phyloP scores from a whole-genome alignment of 2,113 vertebrate species.

The Colius striatus region DNA sequence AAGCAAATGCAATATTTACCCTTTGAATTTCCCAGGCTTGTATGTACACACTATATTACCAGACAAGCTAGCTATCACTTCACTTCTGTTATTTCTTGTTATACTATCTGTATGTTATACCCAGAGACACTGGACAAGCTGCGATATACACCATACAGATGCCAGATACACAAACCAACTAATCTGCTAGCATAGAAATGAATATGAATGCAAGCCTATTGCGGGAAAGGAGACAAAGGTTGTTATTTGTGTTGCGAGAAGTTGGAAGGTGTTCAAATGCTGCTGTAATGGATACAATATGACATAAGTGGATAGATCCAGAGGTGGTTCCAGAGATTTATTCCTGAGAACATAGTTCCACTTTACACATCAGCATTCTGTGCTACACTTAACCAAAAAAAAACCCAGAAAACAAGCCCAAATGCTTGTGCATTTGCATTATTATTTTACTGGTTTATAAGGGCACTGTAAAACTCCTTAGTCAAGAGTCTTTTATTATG shows the following conservation, averaged over 20 bases:
- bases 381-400: neutral
- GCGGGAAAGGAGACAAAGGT: neutral
- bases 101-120: neutral
- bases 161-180: neutral
- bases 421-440: neutral
- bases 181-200: neutral
- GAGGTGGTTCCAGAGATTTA: constrained; percentile 3
- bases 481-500: neutral
- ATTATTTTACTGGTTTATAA: constrained; percentile 18
- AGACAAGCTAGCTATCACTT: neutral
- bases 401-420: neutral
- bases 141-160: neutral
- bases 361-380: neutral
- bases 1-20: neutral
- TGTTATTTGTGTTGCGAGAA: constrained; percentile 5
- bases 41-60: neutral
- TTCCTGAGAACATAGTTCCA: constrained; percentile 10
- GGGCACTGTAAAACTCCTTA: neutral
- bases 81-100: neutral
- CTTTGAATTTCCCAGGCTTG: neutral
- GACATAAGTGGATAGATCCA: neutral
- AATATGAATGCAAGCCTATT: neutral
- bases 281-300: neutral
- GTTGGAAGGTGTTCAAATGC: constrained; percentile 21
- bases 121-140: neutral